Conservation (phyloP, 2,888 invertebrate species). For the Pelosia muscerda region DNA sequence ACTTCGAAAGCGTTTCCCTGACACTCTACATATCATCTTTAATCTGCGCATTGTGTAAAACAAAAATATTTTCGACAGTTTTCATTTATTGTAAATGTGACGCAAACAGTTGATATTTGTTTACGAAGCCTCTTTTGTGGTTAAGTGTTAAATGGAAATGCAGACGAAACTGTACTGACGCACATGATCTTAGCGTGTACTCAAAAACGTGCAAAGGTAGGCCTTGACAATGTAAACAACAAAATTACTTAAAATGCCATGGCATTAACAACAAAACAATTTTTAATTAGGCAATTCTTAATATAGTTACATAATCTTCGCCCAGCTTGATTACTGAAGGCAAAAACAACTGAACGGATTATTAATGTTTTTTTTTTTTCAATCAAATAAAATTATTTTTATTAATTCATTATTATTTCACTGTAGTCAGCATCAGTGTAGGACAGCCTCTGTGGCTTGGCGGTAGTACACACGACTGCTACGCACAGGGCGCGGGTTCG, state of each 20-base stretch:
- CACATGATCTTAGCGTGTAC: conserved; percentile 38
- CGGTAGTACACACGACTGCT: no score
- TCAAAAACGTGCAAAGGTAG: conserved; percentile 42
- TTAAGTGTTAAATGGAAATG: conserved; percentile 49
- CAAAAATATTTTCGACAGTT: not conserved
- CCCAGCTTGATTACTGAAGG: not conserved
- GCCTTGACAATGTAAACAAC: conserved; percentile 48
- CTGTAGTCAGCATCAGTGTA: no score
- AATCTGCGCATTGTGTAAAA: not conserved
- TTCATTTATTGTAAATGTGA: not conserved
- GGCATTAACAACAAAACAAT: not conserved
- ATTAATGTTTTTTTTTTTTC: no score
- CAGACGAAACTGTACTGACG: conserved; percentile 47
- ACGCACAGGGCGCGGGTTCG: no score
- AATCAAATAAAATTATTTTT: no score
- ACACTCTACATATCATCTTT: not conserved
- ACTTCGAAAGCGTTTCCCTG: no score
- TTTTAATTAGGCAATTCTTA: not conserved
- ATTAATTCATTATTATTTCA: no score
- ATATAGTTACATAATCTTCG: not conserved
- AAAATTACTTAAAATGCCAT: conserved; percentile 6
- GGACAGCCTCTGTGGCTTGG: no score
- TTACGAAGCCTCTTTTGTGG: conserved; percentile 50
- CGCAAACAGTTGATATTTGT: conserved; percentile 24
- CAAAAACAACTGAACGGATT: no score